Conservation (phyloP, 2,113 vertebrate genomes). For the Micronisus gabar region DNA sequence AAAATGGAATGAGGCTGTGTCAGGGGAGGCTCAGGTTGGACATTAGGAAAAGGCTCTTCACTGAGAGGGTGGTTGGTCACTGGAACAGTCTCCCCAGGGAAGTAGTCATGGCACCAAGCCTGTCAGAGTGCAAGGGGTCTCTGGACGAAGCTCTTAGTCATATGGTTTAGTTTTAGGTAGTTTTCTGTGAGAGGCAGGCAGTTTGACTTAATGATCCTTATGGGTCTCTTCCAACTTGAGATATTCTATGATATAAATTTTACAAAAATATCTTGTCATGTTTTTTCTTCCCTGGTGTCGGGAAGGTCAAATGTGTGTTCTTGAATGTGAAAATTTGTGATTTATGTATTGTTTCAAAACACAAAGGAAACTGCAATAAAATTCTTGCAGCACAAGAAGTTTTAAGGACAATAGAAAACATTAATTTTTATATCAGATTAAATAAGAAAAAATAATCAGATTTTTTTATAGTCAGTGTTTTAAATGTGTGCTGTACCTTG, state of each 20-base stretch:
- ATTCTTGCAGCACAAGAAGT: not conserved
- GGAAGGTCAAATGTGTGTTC: not conserved
- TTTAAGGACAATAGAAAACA: not conserved
- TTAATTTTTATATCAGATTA: not conserved
- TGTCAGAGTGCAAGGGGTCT: too few species aligned
- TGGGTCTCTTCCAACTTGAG: too few species aligned
- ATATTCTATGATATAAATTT: not conserved
- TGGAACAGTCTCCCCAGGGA: too few species aligned
- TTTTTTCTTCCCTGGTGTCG: not conserved
- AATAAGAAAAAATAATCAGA: not conserved
- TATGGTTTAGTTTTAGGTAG: too few species aligned
- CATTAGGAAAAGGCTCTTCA: too few species aligned
- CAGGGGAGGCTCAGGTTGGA: too few species aligned
- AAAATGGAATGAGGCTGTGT: too few species aligned
- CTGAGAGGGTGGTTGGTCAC: too few species aligned
- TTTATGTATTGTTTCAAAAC: not conserved
- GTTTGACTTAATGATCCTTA: too few species aligned
- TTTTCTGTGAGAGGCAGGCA: too few species aligned
- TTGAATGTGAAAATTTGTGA: not conserved
- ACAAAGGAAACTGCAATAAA: not conserved
- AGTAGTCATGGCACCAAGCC: too few species aligned
- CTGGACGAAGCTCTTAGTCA: too few species aligned
- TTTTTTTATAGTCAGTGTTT: not conserved
- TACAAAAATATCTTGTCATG: not conserved
- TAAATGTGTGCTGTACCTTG: not conserved